Conservation (phyloP, 2,113 vertebrate species). For the pig (Sus scrofa) region DNA sequence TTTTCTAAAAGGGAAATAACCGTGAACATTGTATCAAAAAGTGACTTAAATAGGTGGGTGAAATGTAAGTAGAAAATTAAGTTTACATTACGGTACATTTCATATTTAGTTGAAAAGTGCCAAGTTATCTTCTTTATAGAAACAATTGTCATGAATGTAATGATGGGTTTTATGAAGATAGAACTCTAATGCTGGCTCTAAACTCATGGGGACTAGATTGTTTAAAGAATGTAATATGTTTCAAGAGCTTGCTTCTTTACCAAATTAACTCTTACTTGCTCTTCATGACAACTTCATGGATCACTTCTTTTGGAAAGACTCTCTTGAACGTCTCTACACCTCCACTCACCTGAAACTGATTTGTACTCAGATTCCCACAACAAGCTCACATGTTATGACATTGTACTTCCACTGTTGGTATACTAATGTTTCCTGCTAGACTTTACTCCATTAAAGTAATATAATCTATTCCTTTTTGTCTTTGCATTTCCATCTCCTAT, state of each 20-base stretch:
- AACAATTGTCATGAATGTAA: neutral
- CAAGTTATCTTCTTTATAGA: neutral
- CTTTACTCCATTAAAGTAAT: neutral
- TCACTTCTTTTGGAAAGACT: neutral
- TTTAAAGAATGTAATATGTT: neutral
- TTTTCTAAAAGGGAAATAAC: neutral
- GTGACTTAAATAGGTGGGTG: neutral
- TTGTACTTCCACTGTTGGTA: neutral
- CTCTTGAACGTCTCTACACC: neutral
- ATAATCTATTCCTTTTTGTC: neutral
- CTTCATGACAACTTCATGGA: neutral
- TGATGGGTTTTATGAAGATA: neutral
- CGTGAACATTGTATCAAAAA: neutral
- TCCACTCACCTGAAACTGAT: neutral
- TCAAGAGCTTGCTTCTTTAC: neutral
- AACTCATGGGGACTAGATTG: neutral
- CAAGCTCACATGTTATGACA: neutral
- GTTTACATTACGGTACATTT: neutral
- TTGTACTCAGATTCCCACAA: neutral
- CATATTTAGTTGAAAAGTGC: neutral
- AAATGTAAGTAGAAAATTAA: neutral
- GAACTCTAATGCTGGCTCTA: neutral
- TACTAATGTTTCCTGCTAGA: neutral
- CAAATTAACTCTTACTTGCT: neutral
- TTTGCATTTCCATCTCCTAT: neutral